Evolutionary conservation across 2,888 invertebrate genomes (phyloP).

Genomic region (Congeria kusceri): DNA sequence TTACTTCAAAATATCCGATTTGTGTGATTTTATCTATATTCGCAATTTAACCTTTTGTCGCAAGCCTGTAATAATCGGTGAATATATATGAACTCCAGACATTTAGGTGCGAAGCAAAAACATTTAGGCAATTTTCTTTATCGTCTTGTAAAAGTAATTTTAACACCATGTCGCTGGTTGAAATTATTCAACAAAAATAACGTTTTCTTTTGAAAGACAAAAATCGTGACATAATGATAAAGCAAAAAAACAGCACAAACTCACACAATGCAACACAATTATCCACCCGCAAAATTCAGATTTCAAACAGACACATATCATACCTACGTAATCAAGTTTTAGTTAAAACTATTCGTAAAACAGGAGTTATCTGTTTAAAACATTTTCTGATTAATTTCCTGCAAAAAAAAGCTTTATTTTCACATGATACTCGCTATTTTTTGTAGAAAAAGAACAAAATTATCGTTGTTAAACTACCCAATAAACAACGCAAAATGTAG

Average conservation of each 20-base stretch:
- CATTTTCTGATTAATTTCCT: too few relatives aligned
- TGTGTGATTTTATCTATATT: constrained; percentile 38
- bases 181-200: constrained; percentile 25
- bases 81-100: constrained; percentile 37
- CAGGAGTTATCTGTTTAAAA: too few relatives aligned
- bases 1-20: constrained; percentile 40
- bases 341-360: too few relatives aligned
- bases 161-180: background rate
- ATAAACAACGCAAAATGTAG: too few relatives aligned
- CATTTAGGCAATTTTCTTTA: constrained; percentile 5
- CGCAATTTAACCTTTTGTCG: constrained; percentile 20
- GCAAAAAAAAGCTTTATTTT: too few relatives aligned
- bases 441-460: too few relatives aligned
- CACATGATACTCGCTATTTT: too few relatives aligned
- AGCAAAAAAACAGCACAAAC: constrained; percentile 19
- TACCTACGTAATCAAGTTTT: too few relatives aligned
- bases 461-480: too few relatives aligned
- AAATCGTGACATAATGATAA: constrained; percentile 9
- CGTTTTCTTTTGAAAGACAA: background rate
- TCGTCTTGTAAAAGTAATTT: background rate
- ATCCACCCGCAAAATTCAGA: too few relatives aligned
- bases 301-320: too few relatives aligned
- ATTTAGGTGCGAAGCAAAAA: constrained; percentile 37
- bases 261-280: too few relatives aligned
- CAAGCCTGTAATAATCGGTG: constrained; percentile 35